Percentiles rank a stretch among this genome's conserved stretches.
These are phyloP conservation scores for Ephialtes manifestator DNA, from an alignment of 2,888 invertebrate genomes.

Conservation along the genomic window DNA sequence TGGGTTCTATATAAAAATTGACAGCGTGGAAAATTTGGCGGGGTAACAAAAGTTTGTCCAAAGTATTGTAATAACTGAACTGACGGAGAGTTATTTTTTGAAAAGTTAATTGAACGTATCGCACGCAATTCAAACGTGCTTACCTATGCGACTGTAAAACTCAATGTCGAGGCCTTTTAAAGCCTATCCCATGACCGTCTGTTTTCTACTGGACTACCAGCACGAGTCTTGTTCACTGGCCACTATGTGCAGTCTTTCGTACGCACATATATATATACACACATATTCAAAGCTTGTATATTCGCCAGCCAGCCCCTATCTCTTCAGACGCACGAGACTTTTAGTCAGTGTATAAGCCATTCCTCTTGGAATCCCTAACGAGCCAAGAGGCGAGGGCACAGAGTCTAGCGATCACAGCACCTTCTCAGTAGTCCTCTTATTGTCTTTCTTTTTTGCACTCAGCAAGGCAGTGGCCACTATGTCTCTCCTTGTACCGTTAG, in stretches of 20 bases:
- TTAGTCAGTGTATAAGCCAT: slow-evolving; percentile 55
- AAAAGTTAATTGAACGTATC: neutral
- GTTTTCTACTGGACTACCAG: slow-evolving; percentile 62
- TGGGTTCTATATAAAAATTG: too few species aligned
- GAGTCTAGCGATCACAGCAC: slow-evolving; percentile 2
- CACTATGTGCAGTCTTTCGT: slow-evolving; percentile 39
- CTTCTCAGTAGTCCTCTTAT: slow-evolving; percentile 50
- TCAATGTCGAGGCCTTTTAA: slow-evolving; percentile 64
- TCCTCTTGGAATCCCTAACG: slow-evolving; percentile 65
- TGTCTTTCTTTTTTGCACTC: slow-evolving; percentile 53
- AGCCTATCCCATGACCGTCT: slow-evolving; percentile 63
- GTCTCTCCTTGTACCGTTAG: slow-evolving; percentile 54
- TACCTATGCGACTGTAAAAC: slow-evolving; percentile 23
- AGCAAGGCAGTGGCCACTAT: neutral
- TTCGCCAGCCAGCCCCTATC: neutral
- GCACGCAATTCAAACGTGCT: slow-evolving; percentile 68
- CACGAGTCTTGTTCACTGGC: slow-evolving; percentile 68
- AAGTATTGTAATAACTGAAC: neutral
- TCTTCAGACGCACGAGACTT: slow-evolving; percentile 45
- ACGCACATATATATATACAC: slow-evolving; percentile 28
- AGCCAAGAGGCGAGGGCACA: slow-evolving; percentile 32
- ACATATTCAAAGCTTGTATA: slow-evolving; percentile 30
- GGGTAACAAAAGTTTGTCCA: neutral
- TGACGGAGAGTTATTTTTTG: neutral
- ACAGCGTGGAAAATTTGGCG: too few species aligned